Conservation (phyloP, 2,888 invertebrate species). For the Ryuthela nishihirai region DNA sequence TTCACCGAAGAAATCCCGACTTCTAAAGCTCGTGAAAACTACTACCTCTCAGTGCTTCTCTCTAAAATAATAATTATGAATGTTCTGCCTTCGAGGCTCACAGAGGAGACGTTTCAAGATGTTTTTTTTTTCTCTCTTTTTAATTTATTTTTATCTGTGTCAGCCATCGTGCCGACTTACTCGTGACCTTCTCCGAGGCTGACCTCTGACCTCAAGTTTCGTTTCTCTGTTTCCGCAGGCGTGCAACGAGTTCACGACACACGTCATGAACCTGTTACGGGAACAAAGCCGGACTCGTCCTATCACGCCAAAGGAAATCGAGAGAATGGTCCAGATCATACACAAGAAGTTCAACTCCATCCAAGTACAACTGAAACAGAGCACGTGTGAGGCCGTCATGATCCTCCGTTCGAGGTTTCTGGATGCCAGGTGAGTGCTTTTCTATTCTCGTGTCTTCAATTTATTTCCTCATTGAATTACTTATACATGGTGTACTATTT, state of each 20-base stretch:
- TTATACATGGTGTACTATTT: too few relatives aligned
- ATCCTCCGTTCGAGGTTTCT: conserved; percentile 81
- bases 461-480: too few relatives aligned
- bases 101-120: too few relatives aligned
- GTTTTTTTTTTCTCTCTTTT: not conserved
- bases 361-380: conserved; percentile 91
- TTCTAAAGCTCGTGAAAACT: too few relatives aligned
- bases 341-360: conserved; percentile 97
- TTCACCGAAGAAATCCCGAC: too few relatives aligned
- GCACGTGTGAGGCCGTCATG: conserved; percentile 99
- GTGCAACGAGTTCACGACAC: conserved; percentile 99
- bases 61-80: too few relatives aligned
- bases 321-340: conserved; percentile 97
- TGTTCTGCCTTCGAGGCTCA: too few relatives aligned
- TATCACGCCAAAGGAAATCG: conserved; percentile 97
- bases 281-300: conserved; percentile 97
- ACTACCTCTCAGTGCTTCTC: too few relatives aligned
- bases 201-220: not conserved
- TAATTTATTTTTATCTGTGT: not conserved
- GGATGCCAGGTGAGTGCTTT: conserved; percentile 60
- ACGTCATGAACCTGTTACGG: conserved; percentile 94
- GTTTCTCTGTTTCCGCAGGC: conserved; percentile 58
- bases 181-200: not conserved
- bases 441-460: too few relatives aligned
- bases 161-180: not conserved